phyloP scores from a whole-genome alignment of 2,113 vertebrate genomes.

The Nicator chloris region DNA sequence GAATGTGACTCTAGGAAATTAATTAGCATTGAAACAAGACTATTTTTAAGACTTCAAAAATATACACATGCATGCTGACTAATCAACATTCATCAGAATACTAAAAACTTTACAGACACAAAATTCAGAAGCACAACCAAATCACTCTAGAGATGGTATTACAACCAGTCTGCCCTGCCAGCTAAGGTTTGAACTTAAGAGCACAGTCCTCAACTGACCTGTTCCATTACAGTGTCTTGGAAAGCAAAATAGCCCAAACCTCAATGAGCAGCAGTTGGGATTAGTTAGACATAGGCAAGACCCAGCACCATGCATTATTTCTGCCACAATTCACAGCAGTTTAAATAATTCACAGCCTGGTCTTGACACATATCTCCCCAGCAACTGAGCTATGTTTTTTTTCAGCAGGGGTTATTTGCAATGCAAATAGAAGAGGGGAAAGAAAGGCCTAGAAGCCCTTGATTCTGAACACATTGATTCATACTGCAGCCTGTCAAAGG shows the following conservation, averaged over 20 bases:
- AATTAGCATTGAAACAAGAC: not conserved
- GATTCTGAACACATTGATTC: not conserved
- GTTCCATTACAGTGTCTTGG: not conserved
- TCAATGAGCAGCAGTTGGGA: not conserved
- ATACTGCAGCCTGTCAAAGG: not conserved
- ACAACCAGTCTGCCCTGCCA: not conserved
- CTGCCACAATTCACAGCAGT: not conserved
- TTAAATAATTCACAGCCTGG: not conserved
- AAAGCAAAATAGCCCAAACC: not conserved
- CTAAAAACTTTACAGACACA: not conserved
- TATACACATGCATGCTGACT: not conserved
- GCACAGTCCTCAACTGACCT: not conserved
- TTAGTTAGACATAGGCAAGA: not conserved
- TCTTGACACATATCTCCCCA: not conserved
- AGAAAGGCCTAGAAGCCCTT: not conserved
- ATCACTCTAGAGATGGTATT: not conserved
- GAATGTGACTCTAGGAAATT: not conserved
- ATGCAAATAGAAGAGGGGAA: not conserved
- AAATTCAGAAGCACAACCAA: not conserved
- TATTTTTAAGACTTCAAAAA: not conserved
- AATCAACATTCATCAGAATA: not conserved
- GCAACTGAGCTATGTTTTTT: not conserved
- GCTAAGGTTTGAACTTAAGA: not conserved
- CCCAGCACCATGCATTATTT: not conserved
- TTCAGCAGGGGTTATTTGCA: not conserved